Evolutionary conservation across 1,140 invertebrate species (phyloP).

Genomic region (Probaryconus sp.): DNA sequence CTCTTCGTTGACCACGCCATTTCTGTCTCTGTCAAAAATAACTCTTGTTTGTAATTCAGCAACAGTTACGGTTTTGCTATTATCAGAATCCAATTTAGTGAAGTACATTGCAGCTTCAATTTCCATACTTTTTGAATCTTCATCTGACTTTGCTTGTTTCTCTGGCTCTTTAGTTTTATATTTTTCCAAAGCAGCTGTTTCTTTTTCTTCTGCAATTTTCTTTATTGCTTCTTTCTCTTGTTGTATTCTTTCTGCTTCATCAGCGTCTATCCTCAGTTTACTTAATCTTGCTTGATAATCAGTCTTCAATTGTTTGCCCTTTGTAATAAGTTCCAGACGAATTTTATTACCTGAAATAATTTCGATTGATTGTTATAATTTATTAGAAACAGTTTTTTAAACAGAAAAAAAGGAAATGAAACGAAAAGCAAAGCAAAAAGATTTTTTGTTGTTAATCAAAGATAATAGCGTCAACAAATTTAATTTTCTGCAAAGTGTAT

Average conservation of each 20-base stretch:
- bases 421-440: no score
- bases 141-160: slow-evolving; percentile 77
- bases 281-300: slow-evolving; percentile 85
- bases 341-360: slow-evolving; percentile 88
- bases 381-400: no score
- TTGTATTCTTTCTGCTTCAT: slow-evolving; percentile 85
- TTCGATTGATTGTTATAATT: no score
- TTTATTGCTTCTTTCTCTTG: slow-evolving; percentile 87
- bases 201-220: slow-evolving; percentile 84
- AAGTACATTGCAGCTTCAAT: slow-evolving; percentile 86
- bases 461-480: no score
- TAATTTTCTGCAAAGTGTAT: no score
- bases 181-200: slow-evolving; percentile 86
- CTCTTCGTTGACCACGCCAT: slow-evolving; percentile 92
- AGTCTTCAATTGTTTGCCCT: slow-evolving; percentile 82
- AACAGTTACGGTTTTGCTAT: slow-evolving; percentile 86
- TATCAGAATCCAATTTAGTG: slow-evolving; percentile 86
- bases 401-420: no score
- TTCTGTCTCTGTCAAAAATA: slow-evolving; percentile 92
- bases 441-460: no score
- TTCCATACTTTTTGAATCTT: slow-evolving; percentile 79
- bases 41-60: slow-evolving; percentile 87
- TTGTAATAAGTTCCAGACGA: slow-evolving; percentile 85
- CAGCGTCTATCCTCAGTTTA: slow-evolving; percentile 85
- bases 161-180: slow-evolving; percentile 85